These are phyloP conservation scores for Bucorvus abyssinicus DNA, from an alignment of 2,797 vertebrate species.

Conservation along the genomic window DNA sequence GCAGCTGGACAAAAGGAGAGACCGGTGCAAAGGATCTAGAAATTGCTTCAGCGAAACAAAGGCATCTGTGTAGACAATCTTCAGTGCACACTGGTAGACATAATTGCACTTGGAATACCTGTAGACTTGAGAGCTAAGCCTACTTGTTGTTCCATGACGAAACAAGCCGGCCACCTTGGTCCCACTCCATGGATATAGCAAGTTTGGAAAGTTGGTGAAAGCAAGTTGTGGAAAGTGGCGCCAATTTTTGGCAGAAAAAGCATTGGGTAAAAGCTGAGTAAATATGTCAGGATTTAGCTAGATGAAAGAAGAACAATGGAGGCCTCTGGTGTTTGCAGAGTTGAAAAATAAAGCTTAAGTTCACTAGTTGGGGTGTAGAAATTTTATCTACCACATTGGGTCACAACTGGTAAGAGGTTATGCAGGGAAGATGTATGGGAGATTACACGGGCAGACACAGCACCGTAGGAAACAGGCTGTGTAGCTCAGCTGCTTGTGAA, in stretches of 20 bases:
- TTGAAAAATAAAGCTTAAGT: background rate
- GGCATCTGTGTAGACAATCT: background rate
- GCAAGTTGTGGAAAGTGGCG: background rate
- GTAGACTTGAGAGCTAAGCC: background rate
- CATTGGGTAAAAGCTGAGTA: background rate
- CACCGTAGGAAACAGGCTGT: background rate
- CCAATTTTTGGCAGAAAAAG: background rate
- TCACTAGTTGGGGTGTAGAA: background rate
- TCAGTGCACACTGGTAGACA: background rate
- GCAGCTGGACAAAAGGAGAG: slow-evolving; percentile 19
- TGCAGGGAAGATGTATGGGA: background rate
- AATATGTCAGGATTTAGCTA: background rate
- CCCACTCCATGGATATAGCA: background rate
- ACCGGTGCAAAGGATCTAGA: background rate
- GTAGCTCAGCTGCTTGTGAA: background rate
- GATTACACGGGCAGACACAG: background rate
- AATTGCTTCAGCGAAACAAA: background rate
- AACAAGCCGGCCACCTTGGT: background rate
- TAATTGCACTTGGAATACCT: background rate
- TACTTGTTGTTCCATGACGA: background rate
- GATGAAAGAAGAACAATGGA: background rate
- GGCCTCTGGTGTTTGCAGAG: background rate
- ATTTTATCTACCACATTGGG: background rate
- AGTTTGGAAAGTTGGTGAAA: background rate
- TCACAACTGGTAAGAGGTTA: background rate